A percentile compares a stretch with the other conserved stretches of the same genome.
These are phyloP conservation scores for Falco rusticolus DNA, from an alignment of 2,797 vertebrate genomes.

Conservation along the genomic window DNA sequence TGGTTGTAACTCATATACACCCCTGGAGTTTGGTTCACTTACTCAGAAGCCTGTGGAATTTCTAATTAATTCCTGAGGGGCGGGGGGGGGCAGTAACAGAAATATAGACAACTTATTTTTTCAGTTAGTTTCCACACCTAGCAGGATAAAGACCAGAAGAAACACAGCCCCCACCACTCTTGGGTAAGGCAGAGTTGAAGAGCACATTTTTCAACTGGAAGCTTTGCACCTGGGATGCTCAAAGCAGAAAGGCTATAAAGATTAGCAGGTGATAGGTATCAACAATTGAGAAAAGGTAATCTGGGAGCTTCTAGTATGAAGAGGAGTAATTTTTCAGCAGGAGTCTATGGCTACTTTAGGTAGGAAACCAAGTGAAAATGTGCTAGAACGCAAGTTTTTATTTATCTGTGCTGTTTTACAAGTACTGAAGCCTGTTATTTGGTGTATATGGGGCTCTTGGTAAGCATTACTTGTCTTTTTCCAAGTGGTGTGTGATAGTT, in stretches of 20 bases:
- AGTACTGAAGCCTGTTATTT: not conserved
- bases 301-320: not conserved
- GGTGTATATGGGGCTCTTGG: not conserved
- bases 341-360: not conserved
- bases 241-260: not conserved
- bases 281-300: not conserved
- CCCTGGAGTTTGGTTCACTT: not conserved
- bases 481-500: not conserved
- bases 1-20: not conserved
- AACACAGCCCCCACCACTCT: not conserved
- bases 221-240: not conserved
- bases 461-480: not conserved
- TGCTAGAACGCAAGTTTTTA: not conserved
- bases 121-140: not conserved
- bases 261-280: not conserved
- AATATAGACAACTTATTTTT: not conserved
- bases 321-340: not conserved
- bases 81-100: not conserved
- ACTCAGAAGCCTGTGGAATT: not conserved
- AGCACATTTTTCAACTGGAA: not conserved
- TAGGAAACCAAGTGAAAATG: not conserved
- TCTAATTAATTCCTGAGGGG: not conserved
- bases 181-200: not conserved
- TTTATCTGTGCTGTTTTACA: not conserved
- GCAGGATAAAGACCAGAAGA: not conserved